A percentile compares a stretch with the other conserved stretches of the same genome.
Conservation (phyloP, 2,113 vertebrate genomes). For the Chaetura pelagica region DNA sequence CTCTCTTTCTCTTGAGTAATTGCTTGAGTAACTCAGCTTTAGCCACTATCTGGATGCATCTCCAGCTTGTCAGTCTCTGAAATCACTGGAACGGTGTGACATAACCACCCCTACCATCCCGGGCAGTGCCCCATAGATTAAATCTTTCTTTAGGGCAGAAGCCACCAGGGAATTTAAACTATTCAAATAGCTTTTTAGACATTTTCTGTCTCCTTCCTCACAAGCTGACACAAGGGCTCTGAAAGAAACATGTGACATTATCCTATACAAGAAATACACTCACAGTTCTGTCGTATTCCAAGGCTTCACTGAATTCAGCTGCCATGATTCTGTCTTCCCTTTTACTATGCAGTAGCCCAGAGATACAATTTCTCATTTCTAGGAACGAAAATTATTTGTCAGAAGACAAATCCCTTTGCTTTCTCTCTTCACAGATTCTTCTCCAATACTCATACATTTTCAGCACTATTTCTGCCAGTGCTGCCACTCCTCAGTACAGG, state of each 20-base stretch:
- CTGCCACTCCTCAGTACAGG: background rate
- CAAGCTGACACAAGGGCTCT: background rate
- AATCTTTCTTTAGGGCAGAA: background rate
- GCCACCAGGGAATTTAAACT: background rate
- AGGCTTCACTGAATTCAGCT: background rate
- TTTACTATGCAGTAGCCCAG: background rate
- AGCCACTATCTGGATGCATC: background rate
- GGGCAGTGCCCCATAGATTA: background rate
- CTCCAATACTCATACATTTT: background rate
- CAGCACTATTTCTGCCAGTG: background rate
- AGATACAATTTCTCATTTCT: background rate
- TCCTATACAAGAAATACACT: background rate
- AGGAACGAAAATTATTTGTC: background rate
- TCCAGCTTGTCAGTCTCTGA: background rate
- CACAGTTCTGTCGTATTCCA: background rate
- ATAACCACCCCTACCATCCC: background rate
- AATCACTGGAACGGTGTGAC: rapidly evolving
- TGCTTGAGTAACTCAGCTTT: background rate
- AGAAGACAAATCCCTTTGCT: background rate
- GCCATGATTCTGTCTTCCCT: background rate
- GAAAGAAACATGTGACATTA: background rate
- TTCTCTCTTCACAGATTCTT: background rate
- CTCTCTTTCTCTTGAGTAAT: background rate
- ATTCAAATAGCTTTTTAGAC: background rate
- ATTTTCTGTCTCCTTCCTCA: background rate